These are phyloP conservation scores for Diabrotica undecimpunctata DNA, from an alignment of 1,140 invertebrate genomes.

Conservation along the genomic window DNA sequence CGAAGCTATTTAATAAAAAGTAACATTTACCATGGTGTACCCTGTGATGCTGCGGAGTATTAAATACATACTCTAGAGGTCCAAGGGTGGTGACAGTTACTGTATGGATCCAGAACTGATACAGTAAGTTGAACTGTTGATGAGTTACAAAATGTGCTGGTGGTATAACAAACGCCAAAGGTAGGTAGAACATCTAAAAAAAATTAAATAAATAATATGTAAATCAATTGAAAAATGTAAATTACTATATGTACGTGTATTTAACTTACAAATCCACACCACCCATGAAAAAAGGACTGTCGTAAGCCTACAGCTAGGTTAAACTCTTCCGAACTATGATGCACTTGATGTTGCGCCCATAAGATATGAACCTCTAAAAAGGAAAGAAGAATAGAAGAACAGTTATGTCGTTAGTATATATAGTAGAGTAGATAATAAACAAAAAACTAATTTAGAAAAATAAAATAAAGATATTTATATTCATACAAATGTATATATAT, in stretches of 20 bases:
- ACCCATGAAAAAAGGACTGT: slow-evolving; percentile 78
- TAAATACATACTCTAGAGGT: slow-evolving; percentile 79
- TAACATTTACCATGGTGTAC: slow-evolving; percentile 77
- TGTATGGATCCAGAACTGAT: slow-evolving; percentile 92
- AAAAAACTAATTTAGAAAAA: too few species aligned
- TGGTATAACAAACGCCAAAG: slow-evolving; percentile 76
- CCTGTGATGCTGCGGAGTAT: slow-evolving; percentile 85
- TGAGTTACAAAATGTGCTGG: slow-evolving; percentile 82
- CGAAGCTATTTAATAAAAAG: too few species aligned
- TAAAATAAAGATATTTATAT: too few species aligned
- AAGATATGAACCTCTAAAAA: slow-evolving; percentile 80
- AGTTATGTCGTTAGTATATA: neutral
- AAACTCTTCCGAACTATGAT: slow-evolving; percentile 94
- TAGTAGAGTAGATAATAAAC: too few species aligned
- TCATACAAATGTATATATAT: too few species aligned
- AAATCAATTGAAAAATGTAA: slow-evolving; percentile 6
- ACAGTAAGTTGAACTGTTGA: slow-evolving; percentile 81
- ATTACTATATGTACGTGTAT: slow-evolving; percentile 10
- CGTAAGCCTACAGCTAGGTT: slow-evolving; percentile 84
- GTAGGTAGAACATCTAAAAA: slow-evolving; percentile 79
- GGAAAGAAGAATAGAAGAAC: too few species aligned
- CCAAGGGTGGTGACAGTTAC: slow-evolving; percentile 73
- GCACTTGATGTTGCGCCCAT: slow-evolving; percentile 93
- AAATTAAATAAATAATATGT: slow-evolving; percentile 12
- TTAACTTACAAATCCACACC: slow-evolving; percentile 75